These are phyloP conservation scores for Rhea americana DNA, from an alignment of 2,113 vertebrate species.

Conservation along the genomic window DNA sequence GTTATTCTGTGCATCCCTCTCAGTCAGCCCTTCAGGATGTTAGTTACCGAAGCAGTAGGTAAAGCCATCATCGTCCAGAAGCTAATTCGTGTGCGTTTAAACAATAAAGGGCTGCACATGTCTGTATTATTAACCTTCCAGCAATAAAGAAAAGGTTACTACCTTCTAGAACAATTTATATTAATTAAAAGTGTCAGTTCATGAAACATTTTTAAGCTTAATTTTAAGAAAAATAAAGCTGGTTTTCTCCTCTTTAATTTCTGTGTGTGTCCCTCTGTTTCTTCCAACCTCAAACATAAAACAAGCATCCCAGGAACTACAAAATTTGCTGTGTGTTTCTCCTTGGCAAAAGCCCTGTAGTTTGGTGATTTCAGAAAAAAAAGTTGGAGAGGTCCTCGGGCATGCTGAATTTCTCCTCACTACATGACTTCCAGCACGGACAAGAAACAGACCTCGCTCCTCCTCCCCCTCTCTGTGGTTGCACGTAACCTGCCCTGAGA, in stretches of 20 bases:
- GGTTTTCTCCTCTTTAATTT: not conserved
- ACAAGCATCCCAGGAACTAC: not conserved
- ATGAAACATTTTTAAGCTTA: not conserved
- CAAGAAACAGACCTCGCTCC: rapidly evolving
- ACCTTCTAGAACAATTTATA: not conserved
- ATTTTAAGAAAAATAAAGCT: not conserved
- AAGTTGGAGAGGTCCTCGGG: not conserved
- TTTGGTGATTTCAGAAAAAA: not conserved
- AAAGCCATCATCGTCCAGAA: not conserved
- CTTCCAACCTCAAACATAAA: not conserved
- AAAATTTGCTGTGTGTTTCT: not conserved
- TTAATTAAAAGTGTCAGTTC: not conserved
- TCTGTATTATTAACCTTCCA: not conserved
- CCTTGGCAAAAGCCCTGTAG: not conserved
- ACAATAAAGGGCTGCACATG: not conserved
- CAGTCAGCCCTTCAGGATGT: not conserved
- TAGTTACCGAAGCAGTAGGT: rapidly evolving
- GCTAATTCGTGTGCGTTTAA: not conserved
- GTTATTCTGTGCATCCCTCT: not conserved
- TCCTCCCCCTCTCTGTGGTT: not conserved
- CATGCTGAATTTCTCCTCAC: rapidly evolving
- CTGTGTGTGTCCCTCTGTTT: not conserved
- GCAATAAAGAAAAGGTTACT: not conserved
- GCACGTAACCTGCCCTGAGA: not conserved
- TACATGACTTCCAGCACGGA: rapidly evolving